Conservation (phyloP, 2,113 vertebrate species). For the Tachuris rubrigastra region DNA sequence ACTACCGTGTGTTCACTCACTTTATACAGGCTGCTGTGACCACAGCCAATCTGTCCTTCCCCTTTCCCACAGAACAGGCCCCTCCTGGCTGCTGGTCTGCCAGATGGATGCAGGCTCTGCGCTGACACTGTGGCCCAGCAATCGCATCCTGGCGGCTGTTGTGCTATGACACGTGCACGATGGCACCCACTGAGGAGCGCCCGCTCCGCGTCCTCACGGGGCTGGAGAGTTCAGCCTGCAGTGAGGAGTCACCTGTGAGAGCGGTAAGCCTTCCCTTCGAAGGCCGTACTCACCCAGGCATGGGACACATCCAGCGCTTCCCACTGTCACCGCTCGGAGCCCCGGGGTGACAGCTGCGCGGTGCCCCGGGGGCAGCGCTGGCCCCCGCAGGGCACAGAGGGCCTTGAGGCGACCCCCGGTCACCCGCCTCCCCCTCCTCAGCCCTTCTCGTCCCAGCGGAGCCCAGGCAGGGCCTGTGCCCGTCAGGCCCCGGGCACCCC, state of each 20-base stretch:
- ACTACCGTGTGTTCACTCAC: not conserved
- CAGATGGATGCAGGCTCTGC: not conserved
- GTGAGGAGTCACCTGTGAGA: not conserved
- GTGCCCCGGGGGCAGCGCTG: not conserved
- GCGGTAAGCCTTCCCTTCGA: no score
- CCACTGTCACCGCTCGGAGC: not conserved
- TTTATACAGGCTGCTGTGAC: not conserved
- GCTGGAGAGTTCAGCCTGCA: not conserved
- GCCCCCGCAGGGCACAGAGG: accelerated
- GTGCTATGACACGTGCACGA: accelerated
- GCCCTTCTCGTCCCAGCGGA: not conserved
- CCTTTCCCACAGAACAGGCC: not conserved
- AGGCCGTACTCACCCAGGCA: not conserved
- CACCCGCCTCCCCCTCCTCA: no score
- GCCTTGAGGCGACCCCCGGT: accelerated
- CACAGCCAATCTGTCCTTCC: not conserved
- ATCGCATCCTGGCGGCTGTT: accelerated
- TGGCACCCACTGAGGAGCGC: accelerated
- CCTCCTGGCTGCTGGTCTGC: not conserved
- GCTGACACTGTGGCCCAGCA: not conserved
- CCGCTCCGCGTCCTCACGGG: accelerated
- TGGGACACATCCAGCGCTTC: accelerated
- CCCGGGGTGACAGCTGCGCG: not conserved
- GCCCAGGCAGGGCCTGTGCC: not conserved
- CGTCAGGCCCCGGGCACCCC: not conserved